Conservation (phyloP, 2,113 vertebrate genomes). For the Macquaria australasica region DNA sequence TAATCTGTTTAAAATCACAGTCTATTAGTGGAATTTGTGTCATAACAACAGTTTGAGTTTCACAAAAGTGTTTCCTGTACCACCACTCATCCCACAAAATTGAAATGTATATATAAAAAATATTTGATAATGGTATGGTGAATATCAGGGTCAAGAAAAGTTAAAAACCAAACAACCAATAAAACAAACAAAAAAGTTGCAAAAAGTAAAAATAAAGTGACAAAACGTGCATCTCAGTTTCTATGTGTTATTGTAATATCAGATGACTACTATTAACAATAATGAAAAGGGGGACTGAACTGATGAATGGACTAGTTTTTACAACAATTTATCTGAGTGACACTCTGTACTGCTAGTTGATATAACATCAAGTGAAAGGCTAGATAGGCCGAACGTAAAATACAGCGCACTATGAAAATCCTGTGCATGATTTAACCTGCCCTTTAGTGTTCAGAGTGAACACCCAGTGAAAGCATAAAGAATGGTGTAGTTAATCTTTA, state of each 20-base stretch:
- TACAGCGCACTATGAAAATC: conserved; percentile 61
- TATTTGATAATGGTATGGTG: background rate
- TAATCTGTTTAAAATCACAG: background rate
- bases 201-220: background rate
- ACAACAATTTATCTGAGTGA: conserved; percentile 38
- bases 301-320: conserved; percentile 42
- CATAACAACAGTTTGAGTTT: background rate
- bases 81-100: background rate
- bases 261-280: conserved; percentile 8
- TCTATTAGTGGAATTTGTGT: background rate
- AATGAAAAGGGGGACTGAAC: conserved; percentile 13
- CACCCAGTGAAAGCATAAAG: conserved; percentile 72
- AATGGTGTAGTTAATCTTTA: conserved; percentile 76
- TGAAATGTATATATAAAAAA: background rate
- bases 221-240: background rate
- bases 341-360: conserved; percentile 38
- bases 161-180: background rate
- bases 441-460: conserved; percentile 57
- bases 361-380: conserved; percentile 59
- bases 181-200: background rate
- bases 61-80: background rate
- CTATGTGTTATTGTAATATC: background rate
- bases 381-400: conserved; percentile 50
- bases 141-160: background rate
- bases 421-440: conserved; percentile 75